phyloP scores from a whole-genome alignment of 2,113 vertebrate species.

The Myiopsitta monachus region DNA sequence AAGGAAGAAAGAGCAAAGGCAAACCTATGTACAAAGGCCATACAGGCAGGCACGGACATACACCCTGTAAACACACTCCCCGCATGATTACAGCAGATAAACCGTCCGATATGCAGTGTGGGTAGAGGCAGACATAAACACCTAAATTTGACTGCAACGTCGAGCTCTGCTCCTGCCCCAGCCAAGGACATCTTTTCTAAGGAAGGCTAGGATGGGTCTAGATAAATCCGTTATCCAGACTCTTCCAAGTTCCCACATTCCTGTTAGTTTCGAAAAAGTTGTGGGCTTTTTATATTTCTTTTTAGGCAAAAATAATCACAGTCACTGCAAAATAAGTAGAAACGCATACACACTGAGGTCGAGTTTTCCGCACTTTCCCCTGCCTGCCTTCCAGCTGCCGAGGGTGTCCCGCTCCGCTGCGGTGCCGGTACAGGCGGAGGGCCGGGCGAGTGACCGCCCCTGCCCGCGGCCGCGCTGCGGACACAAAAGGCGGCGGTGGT shows the following conservation, averaged over 20 bases:
- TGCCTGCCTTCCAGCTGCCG: neutral
- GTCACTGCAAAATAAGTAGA: neutral
- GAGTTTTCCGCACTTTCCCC: neutral
- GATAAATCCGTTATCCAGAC: neutral
- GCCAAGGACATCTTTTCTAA: neutral
- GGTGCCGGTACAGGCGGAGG: neutral
- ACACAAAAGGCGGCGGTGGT: constrained; percentile 69
- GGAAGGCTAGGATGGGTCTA: neutral
- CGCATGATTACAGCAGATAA: neutral
- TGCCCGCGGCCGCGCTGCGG: constrained; percentile 65
- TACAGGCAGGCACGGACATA: neutral
- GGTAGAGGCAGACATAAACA: neutral
- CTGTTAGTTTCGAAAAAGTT: neutral
- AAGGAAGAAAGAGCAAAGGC: neutral
- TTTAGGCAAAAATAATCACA: neutral
- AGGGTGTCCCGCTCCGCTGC: neutral
- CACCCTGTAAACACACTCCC: neutral
- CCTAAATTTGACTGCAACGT: neutral
- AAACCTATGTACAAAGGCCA: neutral
- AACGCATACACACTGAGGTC: neutral
- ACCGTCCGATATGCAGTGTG: neutral
- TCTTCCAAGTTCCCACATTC: neutral
- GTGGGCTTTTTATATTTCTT: neutral
- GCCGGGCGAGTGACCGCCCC: neutral
- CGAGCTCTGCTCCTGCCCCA: neutral